Evolutionary conservation across 2,888 invertebrate genomes (phyloP).

Genomic region (Anoncus sp.): DNA sequence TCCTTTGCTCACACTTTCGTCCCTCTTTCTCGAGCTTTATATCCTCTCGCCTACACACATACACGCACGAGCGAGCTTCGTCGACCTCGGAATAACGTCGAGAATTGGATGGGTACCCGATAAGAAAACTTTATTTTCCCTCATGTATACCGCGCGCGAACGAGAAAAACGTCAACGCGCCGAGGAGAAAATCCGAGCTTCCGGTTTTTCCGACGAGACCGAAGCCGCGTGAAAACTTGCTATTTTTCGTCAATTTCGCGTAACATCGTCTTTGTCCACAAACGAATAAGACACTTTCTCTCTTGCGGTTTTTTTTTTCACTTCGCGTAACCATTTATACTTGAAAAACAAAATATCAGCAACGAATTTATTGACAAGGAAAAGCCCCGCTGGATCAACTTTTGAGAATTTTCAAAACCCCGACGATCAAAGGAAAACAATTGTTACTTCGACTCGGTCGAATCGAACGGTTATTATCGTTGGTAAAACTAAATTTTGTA

Average conservation of each 20-base stretch:
- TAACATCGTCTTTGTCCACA: constrained; percentile 18
- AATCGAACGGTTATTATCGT: too few relatives aligned
- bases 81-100: constrained; percentile 53
- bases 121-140: constrained; percentile 61
- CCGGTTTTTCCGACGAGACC: constrained; percentile 35
- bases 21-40: constrained; percentile 1
- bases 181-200: constrained; percentile 49
- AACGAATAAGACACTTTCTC: background rate
- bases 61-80: constrained; percentile 36
- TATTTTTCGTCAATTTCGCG: constrained; percentile 53
- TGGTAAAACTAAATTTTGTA: too few relatives aligned
- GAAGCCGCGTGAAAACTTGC: constrained; percentile 53
- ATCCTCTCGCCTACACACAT: constrained; percentile 8
- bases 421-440: too few relatives aligned
- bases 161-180: constrained; percentile 24
- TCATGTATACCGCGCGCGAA: constrained; percentile 15
- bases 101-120: constrained; percentile 60
- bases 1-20: background rate
- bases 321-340: background rate
- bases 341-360: background rate
- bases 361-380: too few relatives aligned
- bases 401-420: constrained; percentile 3
- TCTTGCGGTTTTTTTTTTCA: background rate
- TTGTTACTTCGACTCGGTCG: too few relatives aligned
- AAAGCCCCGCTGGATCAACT: too few relatives aligned